A percentile compares a stretch with the other conserved stretches of the same genome.
Evolutionary conservation across 2,113 vertebrate genomes (phyloP).

Genomic region (Campylomormyrus numenius): DNA sequence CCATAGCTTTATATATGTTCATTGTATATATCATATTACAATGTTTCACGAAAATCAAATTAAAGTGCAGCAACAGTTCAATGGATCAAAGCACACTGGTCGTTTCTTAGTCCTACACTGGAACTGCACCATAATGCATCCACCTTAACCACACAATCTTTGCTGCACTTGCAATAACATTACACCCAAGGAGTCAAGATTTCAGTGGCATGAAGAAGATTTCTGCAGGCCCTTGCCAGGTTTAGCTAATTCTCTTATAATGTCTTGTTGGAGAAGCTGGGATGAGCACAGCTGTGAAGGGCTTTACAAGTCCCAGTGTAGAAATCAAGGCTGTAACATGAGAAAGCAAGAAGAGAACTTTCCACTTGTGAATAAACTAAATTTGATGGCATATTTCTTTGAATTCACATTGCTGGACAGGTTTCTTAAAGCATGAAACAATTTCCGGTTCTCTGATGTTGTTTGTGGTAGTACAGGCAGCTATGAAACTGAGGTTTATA

Average conservation of each 20-base stretch:
- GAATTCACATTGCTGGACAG: neutral
- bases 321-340: neutral
- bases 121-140: neutral
- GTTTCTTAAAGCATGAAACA: neutral
- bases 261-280: neutral
- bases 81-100: neutral
- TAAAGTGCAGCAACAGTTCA: neutral
- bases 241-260: neutral
- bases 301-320: neutral
- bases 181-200: neutral
- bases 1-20: neutral
- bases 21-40: neutral
- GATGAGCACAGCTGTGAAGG: neutral
- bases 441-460: neutral
- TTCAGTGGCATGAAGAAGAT: neutral
- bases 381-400: neutral
- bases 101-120: neutral
- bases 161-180: neutral
- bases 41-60: neutral
- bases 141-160: neutral
- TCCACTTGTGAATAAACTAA: neutral
- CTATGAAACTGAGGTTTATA: neutral
- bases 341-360: neutral
- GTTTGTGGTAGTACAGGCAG: neutral
- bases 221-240: neutral